Evolutionary conservation across 1,140 invertebrate genomes (phyloP), one percentile per base, ranked within the genome.

Genomic region (Zaprionus tsacasi): DNA sequence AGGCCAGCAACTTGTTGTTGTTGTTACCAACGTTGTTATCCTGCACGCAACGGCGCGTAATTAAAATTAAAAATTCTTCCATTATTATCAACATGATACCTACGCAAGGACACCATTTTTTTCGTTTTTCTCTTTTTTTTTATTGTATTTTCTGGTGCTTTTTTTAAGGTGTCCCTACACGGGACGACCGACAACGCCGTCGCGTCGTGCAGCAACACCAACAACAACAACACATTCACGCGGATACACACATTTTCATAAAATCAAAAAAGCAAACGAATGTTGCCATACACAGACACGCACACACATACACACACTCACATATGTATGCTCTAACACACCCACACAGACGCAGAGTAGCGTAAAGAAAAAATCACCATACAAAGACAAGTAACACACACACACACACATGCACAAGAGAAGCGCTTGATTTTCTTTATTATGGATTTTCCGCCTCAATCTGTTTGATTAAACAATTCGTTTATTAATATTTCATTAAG

Each of bases 181-280:
- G 69, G 61, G 35, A 56, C 59, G 45, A 67, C 70, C 61, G 56
- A 64, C 56, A 55, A 33, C 58, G 65, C 45, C 64, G 65, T 54
- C 58, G 61, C 48, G 63, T 58, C 70, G 63, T 38, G 50, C 74
- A 83, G 57, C 58, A 66, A 48, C 69, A 79, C 56, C 70, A 79
- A 73, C 72, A 72, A 82, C 72, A 75, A 69, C 60, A 76, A 78
- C 68, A 50, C 45, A 85, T 89, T 88, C 70, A 81, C 78, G 78
- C 58, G 66, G 78, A 88, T 89, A 88, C 85, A 88, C 85, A 88
- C 85, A 89, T 89, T 89, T 88, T 89, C 85, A 88, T 81, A 88
- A 88, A 88, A 88, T 88, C 85, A 88, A 88, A 83, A 87, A 89
- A 88, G 80, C 79, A 88, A 88, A 88, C 77, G 80, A 88, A 80